These are phyloP conservation scores for Typhlichthys subterraneus DNA, from an alignment of 2,797 vertebrate genomes.

Conservation along the genomic window DNA sequence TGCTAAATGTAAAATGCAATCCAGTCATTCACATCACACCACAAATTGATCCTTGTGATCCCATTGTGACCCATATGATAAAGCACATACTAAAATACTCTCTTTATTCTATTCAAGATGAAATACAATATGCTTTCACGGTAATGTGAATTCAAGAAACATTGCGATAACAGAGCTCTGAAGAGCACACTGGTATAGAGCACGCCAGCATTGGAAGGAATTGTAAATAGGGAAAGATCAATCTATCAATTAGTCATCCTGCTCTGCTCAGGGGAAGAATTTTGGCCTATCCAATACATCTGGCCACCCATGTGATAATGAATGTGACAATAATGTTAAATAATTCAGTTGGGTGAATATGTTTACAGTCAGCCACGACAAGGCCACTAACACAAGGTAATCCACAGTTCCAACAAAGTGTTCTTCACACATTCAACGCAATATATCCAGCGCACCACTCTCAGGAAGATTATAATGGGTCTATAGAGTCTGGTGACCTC, in stretches of 20 bases:
- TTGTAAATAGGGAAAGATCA: conserved; percentile 23
- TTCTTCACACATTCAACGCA: conserved; percentile 31
- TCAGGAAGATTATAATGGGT: conserved; percentile 56
- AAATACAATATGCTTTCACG: too few relatives aligned
- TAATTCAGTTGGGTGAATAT: conserved; percentile 42
- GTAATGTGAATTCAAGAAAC: too few relatives aligned
- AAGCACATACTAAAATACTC: background rate
- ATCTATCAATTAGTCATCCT: conserved; percentile 27
- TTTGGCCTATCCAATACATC: conserved; percentile 21
- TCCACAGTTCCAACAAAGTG: conserved; percentile 15
- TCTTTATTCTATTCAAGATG: too few relatives aligned
- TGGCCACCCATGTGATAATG: conserved; percentile 31
- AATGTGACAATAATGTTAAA: conserved; percentile 43
- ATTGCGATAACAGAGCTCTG: too few relatives aligned
- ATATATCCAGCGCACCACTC: conserved; percentile 31
- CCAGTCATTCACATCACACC: too few relatives aligned
- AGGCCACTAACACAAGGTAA: conserved; percentile 6
- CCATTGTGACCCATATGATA: background rate
- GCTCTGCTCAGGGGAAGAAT: conserved; percentile 15
- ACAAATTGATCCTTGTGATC: too few relatives aligned
- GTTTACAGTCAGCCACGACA: conserved; percentile 6
- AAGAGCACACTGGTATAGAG: background rate
- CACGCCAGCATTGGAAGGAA: conserved; percentile 18
- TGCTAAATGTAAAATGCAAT: too few relatives aligned
- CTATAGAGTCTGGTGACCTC: conserved; percentile 71